Evolutionary conservation across 2,797 vertebrate genomes (phyloP).

Genomic region (Danio tinwini): DNA sequence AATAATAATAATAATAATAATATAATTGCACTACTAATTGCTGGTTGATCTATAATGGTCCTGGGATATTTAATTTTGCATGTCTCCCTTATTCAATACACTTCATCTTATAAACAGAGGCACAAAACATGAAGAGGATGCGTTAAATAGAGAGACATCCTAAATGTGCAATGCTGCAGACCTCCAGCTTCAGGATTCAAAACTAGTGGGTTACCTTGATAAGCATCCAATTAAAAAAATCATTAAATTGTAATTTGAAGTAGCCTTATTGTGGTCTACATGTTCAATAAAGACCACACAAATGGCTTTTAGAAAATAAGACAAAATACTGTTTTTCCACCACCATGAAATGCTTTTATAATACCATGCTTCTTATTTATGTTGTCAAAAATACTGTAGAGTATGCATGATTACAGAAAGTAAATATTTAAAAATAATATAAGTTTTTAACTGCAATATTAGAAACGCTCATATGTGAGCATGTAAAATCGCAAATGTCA

Average conservation of each 20-base stretch:
- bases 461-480: background rate
- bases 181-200: background rate
- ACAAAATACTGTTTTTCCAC: background rate
- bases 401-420: background rate
- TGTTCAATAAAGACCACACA: background rate
- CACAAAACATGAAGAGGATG: constrained; percentile 13
- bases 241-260: background rate
- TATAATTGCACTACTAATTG: too few species aligned
- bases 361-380: background rate
- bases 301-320: background rate
- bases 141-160: background rate
- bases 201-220: background rate
- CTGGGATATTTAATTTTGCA: background rate
- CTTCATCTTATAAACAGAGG: background rate
- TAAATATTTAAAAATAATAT: background rate
- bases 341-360: background rate
- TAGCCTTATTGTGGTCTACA: background rate
- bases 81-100: background rate
- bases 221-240: constrained; percentile 11
- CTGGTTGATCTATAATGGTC: background rate
- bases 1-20: too few species aligned
- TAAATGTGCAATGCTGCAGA: background rate
- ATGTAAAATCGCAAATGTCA: background rate
- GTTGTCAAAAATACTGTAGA: background rate
- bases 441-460: constrained; percentile 6